Evolutionary conservation across 2,113 vertebrate genomes (phyloP).

Genomic region (Hippolais icterina): DNA sequence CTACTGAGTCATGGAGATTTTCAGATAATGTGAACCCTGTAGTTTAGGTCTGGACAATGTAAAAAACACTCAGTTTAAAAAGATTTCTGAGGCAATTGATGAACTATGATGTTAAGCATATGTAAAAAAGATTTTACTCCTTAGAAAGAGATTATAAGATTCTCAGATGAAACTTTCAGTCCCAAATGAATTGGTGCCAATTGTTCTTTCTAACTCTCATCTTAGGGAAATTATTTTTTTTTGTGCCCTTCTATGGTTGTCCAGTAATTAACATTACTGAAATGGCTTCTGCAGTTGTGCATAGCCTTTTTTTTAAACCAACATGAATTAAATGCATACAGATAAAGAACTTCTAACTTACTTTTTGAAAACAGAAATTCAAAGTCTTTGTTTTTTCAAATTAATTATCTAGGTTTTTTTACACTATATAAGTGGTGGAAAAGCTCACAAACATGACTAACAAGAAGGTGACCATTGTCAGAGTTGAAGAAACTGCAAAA

Average conservation of each 20-base stretch:
- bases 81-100: background rate
- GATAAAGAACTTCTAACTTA: background rate
- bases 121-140: background rate
- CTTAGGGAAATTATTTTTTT: background rate
- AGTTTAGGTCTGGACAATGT: background rate
- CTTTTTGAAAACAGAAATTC: background rate
- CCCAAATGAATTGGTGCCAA: background rate
- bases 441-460: background rate
- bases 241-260: background rate
- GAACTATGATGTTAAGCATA: background rate
- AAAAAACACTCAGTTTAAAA: background rate
- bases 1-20: background rate
- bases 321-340: background rate
- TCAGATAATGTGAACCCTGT: background rate
- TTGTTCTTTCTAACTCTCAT: background rate
- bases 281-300: background rate
- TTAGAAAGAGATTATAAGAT: background rate
- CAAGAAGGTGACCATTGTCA: background rate
- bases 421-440: background rate
- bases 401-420: background rate
- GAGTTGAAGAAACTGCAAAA: background rate
- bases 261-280: background rate
- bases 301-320: background rate
- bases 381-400: background rate
- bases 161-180: background rate